These are phyloP conservation scores for Cariama cristata DNA, from an alignment of 2,113 vertebrate genomes.

Conservation along the genomic window DNA sequence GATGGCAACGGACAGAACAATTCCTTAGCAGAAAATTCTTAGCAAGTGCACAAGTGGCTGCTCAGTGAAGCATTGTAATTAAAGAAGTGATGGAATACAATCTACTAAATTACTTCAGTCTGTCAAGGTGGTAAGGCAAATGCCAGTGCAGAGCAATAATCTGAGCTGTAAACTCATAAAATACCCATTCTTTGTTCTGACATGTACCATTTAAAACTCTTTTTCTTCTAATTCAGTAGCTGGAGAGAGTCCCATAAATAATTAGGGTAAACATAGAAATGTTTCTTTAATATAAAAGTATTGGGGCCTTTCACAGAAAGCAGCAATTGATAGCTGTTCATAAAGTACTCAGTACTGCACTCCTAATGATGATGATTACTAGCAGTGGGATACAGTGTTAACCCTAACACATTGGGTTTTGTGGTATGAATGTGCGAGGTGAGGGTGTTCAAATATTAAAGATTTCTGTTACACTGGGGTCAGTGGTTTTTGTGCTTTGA, in stretches of 20 bases:
- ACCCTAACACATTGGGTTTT: neutral
- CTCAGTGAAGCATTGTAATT: conserved; percentile 38
- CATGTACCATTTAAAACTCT: conserved; percentile 15
- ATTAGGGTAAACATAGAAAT: neutral
- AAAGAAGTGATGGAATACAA: conserved; percentile 28
- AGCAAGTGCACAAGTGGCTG: conserved; percentile 28
- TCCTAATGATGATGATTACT: neutral
- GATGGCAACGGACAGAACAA: conserved; percentile 48
- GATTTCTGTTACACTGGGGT: neutral
- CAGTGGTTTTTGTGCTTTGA: neutral
- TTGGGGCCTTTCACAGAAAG: neutral
- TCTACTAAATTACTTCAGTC: conserved; percentile 18
- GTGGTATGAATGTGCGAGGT: neutral
- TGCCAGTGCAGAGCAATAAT: neutral
- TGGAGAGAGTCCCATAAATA: conserved; percentile 1
- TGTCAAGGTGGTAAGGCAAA: conserved; percentile 21
- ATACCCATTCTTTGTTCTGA: conserved; percentile 20
- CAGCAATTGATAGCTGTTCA: neutral
- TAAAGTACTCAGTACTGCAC: neutral
- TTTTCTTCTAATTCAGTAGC: neutral
- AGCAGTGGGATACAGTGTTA: neutral
- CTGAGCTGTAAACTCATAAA: conserved; percentile 19
- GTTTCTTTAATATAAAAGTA: neutral
- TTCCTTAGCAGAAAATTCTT: conserved; percentile 43
- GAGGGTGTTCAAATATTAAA: neutral